Percentiles rank a stretch among this genome's conserved stretches.
Conservation (phyloP, 2,797 vertebrate genomes). For the Takifugu rubripes region DNA sequence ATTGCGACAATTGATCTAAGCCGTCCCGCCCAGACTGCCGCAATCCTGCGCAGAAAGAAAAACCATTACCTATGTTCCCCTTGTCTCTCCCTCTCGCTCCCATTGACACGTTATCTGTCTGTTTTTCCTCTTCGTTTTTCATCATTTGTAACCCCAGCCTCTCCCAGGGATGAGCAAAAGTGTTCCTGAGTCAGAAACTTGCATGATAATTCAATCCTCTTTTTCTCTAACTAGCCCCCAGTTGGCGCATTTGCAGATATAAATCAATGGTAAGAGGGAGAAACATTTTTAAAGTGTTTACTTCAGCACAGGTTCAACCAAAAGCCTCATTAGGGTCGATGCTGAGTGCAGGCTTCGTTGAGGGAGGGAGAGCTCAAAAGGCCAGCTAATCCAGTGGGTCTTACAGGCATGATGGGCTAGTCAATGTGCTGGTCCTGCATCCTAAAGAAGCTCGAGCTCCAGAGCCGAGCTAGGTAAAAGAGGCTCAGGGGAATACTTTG, state of each 20-base stretch:
- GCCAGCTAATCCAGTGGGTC: conserved; percentile 67
- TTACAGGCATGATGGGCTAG: conserved; percentile 67
- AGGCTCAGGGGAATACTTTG: conserved; percentile 63
- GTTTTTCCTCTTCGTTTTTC: conserved; percentile 23
- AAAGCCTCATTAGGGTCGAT: conserved; percentile 67
- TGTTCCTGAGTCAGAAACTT: conserved; percentile 37
- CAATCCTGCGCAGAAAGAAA: conserved; percentile 54
- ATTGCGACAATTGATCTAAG: conserved; percentile 74
- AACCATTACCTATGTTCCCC: conserved; percentile 60
- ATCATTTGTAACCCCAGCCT: conserved; percentile 33
- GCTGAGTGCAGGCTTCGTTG: conserved; percentile 57
- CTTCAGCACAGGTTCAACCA: conserved; percentile 56
- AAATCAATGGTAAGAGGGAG: conserved; percentile 58
- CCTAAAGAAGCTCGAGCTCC: conserved; percentile 55
- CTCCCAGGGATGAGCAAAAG: conserved; percentile 35
- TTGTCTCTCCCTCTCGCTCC: conserved; percentile 33
- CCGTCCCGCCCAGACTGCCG: conserved; percentile 62
- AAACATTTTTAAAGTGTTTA: conserved; percentile 59
- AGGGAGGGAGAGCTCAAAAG: conserved; percentile 60
- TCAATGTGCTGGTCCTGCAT: conserved; percentile 67
- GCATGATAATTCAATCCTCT: conserved; percentile 15
- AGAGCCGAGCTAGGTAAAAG: conserved; percentile 50
- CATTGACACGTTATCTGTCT: conserved; percentile 15
- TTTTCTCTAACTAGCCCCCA: conserved; percentile 35
- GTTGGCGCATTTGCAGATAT: conserved; percentile 39